Evolutionary conservation across 2,797 vertebrate species (phyloP), one percentile per base, ranked within the genome.

Genomic region (Otolemur crassicaudatus): DNA sequence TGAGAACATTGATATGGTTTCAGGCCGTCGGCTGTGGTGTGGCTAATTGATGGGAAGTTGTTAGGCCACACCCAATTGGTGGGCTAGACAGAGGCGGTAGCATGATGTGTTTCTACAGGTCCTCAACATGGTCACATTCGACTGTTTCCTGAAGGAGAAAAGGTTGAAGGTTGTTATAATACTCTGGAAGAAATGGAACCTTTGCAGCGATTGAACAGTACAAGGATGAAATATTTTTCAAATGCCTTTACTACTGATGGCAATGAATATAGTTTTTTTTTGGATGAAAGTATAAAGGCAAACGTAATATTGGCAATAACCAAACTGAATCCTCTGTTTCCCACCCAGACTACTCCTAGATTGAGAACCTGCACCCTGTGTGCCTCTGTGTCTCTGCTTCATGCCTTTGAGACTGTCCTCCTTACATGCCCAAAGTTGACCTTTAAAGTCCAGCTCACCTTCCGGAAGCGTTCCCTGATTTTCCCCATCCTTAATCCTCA

Each of bases 161-260:
- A 43, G 40, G 49, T 23, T 84, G 84, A 79, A 91, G 56, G 20
- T 84, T 91, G 56, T 65, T 79, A 80, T 65, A 34, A 92, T 79
- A 80, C 22, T 37, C 49, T 60, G 13, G 72, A 84, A 89, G n/a
- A 85, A 65, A 85, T 75, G 16, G 67, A 29, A 67, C 65, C 80
- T 95, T 95, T 25, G 60, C 37, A 60, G 37, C 49, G n/a, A 29
- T n/a, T 79, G 46, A 89, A 79, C 53, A 43, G 46, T 73, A 84
- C 84, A 83, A 91, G 84, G n/a, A 85, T 65, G 37, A 46, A 23
- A 4, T 43, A 72, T 85, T 94, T 94, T 84, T 37, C 73, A 92
- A 93, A 79, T 95, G 72, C 72, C 60, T 90, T 22, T 34, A 23
- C 25, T 69, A 87, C 53, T 75, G 20, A 76, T 76, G n/a, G 22